Conservation (phyloP, 2,797 vertebrate genomes). For the Merluccius polli region DNA sequence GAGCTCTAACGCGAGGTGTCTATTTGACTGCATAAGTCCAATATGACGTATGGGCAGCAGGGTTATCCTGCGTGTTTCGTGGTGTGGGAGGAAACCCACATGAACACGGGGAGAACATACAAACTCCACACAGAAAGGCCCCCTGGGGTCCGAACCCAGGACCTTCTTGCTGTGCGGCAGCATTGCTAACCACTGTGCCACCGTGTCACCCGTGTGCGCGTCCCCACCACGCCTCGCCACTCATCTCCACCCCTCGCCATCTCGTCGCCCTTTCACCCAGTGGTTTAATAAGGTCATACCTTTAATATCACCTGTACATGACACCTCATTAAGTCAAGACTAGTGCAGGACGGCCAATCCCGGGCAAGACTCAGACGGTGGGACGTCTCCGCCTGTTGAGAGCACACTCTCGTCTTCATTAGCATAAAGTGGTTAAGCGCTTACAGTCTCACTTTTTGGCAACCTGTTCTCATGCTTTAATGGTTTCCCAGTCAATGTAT, state of each 20-base stretch:
- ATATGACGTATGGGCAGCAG: no score
- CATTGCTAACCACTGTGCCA: no score
- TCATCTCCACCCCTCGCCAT: slow-evolving; percentile 40
- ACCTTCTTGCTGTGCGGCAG: no score
- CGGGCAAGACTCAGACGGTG: slow-evolving; percentile 21
- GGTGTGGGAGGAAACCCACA: no score
- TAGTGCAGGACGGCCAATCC: slow-evolving; percentile 38
- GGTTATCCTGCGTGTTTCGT: no score
- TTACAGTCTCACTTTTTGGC: neutral
- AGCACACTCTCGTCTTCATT: slow-evolving; percentile 27
- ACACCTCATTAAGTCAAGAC: slow-evolving; percentile 67
- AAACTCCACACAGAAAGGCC: no score
- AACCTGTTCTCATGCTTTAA: no score
- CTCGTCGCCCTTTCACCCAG: slow-evolving; percentile 50
- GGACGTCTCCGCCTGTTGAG: slow-evolving; percentile 29
- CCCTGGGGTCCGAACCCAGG: no score
- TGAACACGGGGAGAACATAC: no score
- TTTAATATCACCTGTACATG: slow-evolving; percentile 69
- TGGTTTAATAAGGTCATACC: slow-evolving; percentile 71
- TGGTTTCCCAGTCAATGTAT: neutral
- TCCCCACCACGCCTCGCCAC: slow-evolving; percentile 39
- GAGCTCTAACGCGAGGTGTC: no score
- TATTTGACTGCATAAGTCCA: neutral
- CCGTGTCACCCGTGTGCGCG: no score
- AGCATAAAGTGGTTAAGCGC: neutral